Percentiles rank a stretch among this genome's conserved stretches.
Conservation (phyloP, 1,140 invertebrate genomes). For the Eumaeus atala region DNA sequence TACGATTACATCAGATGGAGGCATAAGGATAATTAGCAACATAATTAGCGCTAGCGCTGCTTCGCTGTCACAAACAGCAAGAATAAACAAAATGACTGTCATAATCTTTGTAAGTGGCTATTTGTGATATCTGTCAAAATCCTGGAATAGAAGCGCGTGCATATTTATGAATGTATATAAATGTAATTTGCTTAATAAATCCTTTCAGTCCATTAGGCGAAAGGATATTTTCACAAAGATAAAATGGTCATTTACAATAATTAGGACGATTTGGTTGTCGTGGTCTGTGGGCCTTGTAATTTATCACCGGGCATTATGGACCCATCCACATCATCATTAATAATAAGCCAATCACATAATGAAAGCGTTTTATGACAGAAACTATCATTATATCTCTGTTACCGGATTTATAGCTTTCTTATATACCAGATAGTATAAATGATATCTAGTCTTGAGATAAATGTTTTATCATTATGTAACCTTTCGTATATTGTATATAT, state of each 20-base stretch:
- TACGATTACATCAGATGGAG: too few species aligned
- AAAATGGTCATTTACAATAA: conserved; percentile 14
- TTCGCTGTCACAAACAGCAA: too few species aligned
- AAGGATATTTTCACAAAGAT: not conserved
- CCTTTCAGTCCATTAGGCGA: not conserved
- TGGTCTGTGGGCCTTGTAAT: conserved; percentile 17
- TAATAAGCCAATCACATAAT: conserved; percentile 20
- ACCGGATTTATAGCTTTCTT: not conserved
- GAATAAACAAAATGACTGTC: not conserved
- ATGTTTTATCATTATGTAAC: not conserved
- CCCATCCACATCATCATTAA: conserved; percentile 17
- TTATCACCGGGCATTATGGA: conserved; percentile 17
- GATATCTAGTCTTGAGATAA: not conserved
- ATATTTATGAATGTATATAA: too few species aligned
- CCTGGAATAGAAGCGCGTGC: not conserved
- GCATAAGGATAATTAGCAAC: too few species aligned
- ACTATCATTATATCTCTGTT: not conserved
- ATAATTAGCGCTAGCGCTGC: too few species aligned
- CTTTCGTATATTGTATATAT: not conserved
- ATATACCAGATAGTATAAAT: not conserved
- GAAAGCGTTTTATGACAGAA: conserved; percentile 14
- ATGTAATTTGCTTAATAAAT: not conserved
- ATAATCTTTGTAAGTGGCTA: not conserved
- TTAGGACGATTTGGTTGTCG: conserved; percentile 2
- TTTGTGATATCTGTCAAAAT: not conserved